Conservation (phyloP, 53 echinoderm and acorn worm species). For the Holothuria scabra region DNA sequence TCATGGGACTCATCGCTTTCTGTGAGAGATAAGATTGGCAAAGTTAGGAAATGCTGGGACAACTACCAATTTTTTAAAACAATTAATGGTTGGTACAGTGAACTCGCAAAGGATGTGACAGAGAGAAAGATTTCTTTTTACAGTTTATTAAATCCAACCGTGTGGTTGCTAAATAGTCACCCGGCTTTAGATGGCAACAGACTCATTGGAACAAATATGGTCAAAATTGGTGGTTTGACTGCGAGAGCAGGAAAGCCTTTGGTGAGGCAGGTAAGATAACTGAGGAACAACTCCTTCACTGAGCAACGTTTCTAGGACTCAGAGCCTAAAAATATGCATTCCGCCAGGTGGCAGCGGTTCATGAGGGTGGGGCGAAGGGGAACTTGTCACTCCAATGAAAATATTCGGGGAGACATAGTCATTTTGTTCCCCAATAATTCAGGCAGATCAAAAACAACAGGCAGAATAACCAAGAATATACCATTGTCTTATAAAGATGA, state of each 20-base stretch:
- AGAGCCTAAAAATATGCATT: too few relatives aligned
- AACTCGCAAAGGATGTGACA: neutral
- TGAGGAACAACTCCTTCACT: too few relatives aligned
- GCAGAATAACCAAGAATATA: too few relatives aligned
- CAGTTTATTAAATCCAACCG: neutral
- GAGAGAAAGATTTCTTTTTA: neutral
- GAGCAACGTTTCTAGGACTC: too few relatives aligned
- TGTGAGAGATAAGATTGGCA: neutral
- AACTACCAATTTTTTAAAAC: neutral
- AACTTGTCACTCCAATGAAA: too few relatives aligned
- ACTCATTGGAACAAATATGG: conserved; percentile 30
- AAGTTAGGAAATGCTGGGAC: neutral
- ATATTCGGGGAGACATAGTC: too few relatives aligned
- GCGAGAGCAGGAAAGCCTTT: conserved; percentile 23
- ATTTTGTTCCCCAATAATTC: too few relatives aligned
- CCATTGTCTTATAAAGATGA: too few relatives aligned
- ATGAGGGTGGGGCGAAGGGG: too few relatives aligned
- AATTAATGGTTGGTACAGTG: neutral
- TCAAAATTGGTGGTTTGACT: conserved; percentile 42
- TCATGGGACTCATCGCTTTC: neutral
- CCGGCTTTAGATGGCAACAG: conserved; percentile 33
- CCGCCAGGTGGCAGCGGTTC: too few relatives aligned
- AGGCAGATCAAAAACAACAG: too few relatives aligned
- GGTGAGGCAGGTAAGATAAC: conserved; percentile 46
- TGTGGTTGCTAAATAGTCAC: conserved; percentile 51